These are phyloP conservation scores for Suillia variegata DNA, from an alignment of 2,888 invertebrate species.

Conservation along the genomic window DNA sequence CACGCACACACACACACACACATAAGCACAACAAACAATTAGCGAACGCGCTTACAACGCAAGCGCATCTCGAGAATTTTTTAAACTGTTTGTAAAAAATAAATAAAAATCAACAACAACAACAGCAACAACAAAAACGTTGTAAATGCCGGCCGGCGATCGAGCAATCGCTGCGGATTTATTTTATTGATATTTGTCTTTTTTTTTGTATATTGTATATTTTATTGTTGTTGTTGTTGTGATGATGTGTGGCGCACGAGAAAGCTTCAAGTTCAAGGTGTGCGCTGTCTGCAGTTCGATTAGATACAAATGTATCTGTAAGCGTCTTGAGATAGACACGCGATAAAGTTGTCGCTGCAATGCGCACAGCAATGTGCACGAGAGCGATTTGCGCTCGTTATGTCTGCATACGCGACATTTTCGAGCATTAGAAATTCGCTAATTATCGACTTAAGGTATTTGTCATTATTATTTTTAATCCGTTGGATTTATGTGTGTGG, in stretches of 20 bases:
- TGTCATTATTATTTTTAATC: too few relatives aligned
- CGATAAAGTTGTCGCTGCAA: not conserved
- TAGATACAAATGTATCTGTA: not conserved
- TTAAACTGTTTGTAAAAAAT: conserved; percentile 20
- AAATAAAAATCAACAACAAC: too few relatives aligned
- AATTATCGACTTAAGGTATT: conserved; percentile 21
- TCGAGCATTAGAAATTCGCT: conserved; percentile 36
- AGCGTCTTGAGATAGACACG: not conserved
- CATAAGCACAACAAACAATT: too few relatives aligned
- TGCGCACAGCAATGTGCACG: not conserved
- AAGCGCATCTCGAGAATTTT: conserved; percentile 16
- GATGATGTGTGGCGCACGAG: not conserved
- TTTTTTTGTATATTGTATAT: too few relatives aligned
- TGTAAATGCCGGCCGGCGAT: not conserved
- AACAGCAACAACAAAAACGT: too few relatives aligned
- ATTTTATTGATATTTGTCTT: too few relatives aligned
- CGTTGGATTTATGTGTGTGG: too few relatives aligned
- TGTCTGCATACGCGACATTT: conserved; percentile 30
- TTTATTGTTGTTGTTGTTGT: too few relatives aligned
- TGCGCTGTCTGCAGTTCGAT: conserved; percentile 9
- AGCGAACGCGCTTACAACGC: too few relatives aligned
- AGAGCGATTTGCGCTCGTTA: not conserved
- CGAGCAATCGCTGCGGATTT: too few relatives aligned
- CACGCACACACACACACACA: too few relatives aligned
- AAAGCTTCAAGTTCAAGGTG: conserved; percentile 30